Conservation (phyloP, 2,888 invertebrate genomes). For the Tipula lateralis region DNA sequence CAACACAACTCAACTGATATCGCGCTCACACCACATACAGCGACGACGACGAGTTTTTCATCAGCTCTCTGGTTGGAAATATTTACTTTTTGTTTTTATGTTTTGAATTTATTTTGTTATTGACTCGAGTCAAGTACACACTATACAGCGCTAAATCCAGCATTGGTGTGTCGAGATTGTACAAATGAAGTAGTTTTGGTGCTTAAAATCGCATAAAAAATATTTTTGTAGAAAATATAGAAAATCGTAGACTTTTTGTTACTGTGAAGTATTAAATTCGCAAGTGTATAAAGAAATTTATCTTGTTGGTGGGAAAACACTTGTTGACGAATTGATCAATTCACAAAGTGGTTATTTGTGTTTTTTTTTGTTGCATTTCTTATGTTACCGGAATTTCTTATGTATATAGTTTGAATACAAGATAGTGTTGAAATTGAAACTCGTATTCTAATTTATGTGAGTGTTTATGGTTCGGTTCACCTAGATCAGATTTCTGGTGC, state of each 20-base stretch:
- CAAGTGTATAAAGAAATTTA: not conserved
- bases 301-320: not conserved
- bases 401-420: not conserved
- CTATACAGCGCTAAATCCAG: not conserved
- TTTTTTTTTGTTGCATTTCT: not conserved
- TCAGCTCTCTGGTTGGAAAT: not conserved
- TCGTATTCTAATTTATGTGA: not conserved
- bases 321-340: not conserved
- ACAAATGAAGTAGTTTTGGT: not conserved
- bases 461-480: not conserved
- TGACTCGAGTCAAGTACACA: slow-evolving; percentile 4
- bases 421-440: not conserved
- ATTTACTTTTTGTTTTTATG: not conserved
- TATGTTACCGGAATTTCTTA: not conserved
- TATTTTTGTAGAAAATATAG: not conserved
- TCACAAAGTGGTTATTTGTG: not conserved
- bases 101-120: slow-evolving; percentile 9
- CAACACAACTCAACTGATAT: not conserved
- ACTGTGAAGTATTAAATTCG: not conserved
- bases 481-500: not conserved
- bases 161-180: not conserved
- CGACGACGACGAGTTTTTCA: not conserved
- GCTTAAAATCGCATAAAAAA: not conserved
- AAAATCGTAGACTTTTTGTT: not conserved
- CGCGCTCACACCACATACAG: not conserved